Evolutionary conservation across 1,140 invertebrate species (phyloP), one percentile per base, ranked within the genome.

Genomic region (Aradophagus sp.): DNA sequence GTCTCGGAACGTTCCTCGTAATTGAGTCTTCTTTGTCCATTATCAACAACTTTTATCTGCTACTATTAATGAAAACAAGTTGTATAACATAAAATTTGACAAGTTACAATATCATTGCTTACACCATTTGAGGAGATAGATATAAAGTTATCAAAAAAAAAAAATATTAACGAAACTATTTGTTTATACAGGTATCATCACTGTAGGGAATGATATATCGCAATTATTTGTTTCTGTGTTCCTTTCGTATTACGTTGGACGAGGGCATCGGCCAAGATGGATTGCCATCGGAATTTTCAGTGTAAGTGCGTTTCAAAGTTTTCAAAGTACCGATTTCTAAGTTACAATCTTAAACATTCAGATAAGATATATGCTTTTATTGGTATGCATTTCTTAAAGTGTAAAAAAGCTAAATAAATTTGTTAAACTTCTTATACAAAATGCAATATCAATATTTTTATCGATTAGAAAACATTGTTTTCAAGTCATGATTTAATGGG

Each of bases 261-360:
- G 87, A 76, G 88, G 90, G 16, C 91, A 93, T 80, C 84, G 90
- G 58, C 91, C 92, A 7, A 81, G 90, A 75, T 92, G 91, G 90
- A 90, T 93, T 56, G 90, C 91, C 0, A 75, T 90, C 72, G 92
- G 92, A 12, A 87, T 92, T 39, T 88, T 91, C 27, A 88, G 89
- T 15, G 91, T 86, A 74, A 85, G 79, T 31, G 5, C 5, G n/a
- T 31, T 3, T 10, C 20, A 23, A 23, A 23, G 8, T 5, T 23
- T 23, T 23, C 4, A 5, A 5, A 5, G 4, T 8, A 4, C 8
- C 20, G 20, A 23, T 8, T 23, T 23, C 20, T 8, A 23, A 8
- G 20, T 8, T 23, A 23, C 20, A 23, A n/a, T n/a, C n/a, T n/a
- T n/a, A n/a, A n/a, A n/a, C n/a, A n/a, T n/a, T n/a, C n/a, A n/a